These are phyloP conservation scores for Spongia lamella DNA, from an alignment of 37 sponge, comb jelly and placozoan species.

Conservation along the genomic window DNA sequence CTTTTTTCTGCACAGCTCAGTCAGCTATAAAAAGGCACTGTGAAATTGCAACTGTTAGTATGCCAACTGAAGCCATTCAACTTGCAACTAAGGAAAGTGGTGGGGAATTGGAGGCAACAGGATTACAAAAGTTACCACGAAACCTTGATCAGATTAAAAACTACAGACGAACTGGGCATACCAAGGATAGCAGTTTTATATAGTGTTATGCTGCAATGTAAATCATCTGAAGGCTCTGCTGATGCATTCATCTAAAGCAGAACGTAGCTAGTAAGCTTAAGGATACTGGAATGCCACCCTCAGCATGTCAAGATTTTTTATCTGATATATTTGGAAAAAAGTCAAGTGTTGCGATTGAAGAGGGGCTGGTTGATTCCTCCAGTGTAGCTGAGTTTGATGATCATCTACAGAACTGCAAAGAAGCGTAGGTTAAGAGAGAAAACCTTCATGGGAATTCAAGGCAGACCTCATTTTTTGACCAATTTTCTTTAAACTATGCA, in stretches of 20 bases:
- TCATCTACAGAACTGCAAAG: too few species aligned
- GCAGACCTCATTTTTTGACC: too few species aligned
- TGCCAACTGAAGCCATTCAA: background rate
- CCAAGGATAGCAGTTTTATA: constrained; percentile 15
- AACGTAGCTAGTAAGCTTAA: constrained; percentile 29
- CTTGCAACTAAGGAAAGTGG: background rate
- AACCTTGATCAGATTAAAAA: constrained; percentile 10
- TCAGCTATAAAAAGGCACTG: background rate
- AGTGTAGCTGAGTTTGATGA: too few species aligned
- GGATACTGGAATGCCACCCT: constrained; percentile 22
- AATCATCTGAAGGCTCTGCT: constrained; percentile 26
- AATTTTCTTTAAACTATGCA: background rate
- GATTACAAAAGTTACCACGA: constrained; percentile 4
- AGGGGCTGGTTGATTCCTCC: constrained; percentile 27
- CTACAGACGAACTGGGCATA: background rate
- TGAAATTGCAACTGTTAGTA: background rate
- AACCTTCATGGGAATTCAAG: too few species aligned
- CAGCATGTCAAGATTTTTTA: too few species aligned
- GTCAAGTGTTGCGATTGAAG: background rate
- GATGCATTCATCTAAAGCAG: constrained; percentile 35
- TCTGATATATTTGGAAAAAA: constrained; percentile 12
- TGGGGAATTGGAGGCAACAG: constrained; percentile 24
- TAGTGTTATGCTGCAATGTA: constrained; percentile 45
- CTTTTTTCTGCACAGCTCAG: constrained; percentile 22
- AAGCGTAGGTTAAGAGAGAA: too few species aligned